Base-by-base conservation (phyloP, 2,113 vertebrate genomes). In the Xerus inauris region DNA sequence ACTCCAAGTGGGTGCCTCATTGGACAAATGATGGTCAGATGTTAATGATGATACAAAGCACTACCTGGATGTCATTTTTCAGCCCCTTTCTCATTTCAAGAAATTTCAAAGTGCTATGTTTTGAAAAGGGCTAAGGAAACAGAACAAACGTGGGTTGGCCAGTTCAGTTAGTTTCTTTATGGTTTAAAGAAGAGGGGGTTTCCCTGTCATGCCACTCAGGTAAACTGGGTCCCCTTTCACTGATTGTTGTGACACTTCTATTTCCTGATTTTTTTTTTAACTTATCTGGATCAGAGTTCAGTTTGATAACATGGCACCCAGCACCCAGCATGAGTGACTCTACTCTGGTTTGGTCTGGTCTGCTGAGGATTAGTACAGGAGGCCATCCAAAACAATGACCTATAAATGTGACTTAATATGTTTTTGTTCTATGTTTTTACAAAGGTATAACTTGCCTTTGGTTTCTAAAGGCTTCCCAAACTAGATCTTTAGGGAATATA, bases 401-500 rank as follows among this genome's bases (percentile, higher is more conserved):
- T 35, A 45, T n/a, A 32, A 64, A 26, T 69, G 54, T 75, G 14
- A 81, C 2, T 14, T 54, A 42, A 24, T 20, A 32, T 45, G n/a
- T 47, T 71, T 91, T 75, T 64, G 45, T 49, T 69, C 87, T 30
- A 51, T 35, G 16, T 49, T 87, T 91, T 57, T 5, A 75, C 76
- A 93, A 51, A 77, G 62, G 22, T 64, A 79, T 85, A 73, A 67
- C 59, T 94, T 97, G 96, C 94, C 81, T 95, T 84, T 72, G 82
- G 83, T 95, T 96, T 90, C 87, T 81, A 24, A 89, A 96, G 92
- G 91, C 91, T 87, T 86, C 95, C 89, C 93, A 97, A 97, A 96
- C 96, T 54, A 54, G 77, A 96, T 97, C 95, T 97, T 95, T 92
- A 94, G 69, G 32, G 89, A 97, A 97, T 97, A 79, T 88, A 57